phyloP scores from a whole-genome alignment of 2,797 vertebrate genomes.

The Helostoma temminkii region DNA sequence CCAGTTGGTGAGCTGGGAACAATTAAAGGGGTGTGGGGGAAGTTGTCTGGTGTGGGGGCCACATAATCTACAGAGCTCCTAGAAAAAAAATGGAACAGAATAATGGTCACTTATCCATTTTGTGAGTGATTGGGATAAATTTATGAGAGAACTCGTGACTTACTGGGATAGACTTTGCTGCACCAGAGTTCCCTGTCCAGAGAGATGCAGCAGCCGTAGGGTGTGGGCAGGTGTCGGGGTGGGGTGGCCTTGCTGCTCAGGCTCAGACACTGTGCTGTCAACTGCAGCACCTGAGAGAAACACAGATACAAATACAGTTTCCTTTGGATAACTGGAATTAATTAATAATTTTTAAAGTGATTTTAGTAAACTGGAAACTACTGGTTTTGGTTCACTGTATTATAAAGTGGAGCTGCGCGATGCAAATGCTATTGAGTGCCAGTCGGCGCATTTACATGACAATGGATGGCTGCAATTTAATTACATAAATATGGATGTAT shows the following conservation, averaged over 20 bases:
- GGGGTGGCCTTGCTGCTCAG: slow-evolving; percentile 69
- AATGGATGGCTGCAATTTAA: too few species aligned
- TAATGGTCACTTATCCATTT: neutral
- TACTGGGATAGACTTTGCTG: slow-evolving; percentile 89
- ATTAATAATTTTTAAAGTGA: too few species aligned
- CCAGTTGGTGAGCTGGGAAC: slow-evolving; percentile 93
- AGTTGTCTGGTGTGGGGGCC: slow-evolving; percentile 83
- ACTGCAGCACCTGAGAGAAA: slow-evolving; percentile 78
- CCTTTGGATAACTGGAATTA: too few species aligned
- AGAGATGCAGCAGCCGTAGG: slow-evolving; percentile 91
- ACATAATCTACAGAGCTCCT: slow-evolving; percentile 89
- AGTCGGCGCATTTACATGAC: too few species aligned
- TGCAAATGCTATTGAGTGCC: too few species aligned
- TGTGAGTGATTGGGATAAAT: neutral
- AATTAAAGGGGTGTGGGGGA: slow-evolving; percentile 85
- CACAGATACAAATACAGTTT: neutral
- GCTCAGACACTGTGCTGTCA: slow-evolving; percentile 81
- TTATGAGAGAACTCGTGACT: slow-evolving; percentile 58
- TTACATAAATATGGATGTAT: too few species aligned
- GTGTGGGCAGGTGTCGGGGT: slow-evolving; percentile 86
- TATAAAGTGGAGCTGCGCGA: too few species aligned
- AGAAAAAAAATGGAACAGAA: slow-evolving; percentile 6
- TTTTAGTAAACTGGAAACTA: too few species aligned
- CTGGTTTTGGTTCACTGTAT: too few species aligned
- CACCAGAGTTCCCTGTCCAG: slow-evolving; percentile 88